Conservation (phyloP, 1,140 invertebrate species). For the Myzus persicae region DNA sequence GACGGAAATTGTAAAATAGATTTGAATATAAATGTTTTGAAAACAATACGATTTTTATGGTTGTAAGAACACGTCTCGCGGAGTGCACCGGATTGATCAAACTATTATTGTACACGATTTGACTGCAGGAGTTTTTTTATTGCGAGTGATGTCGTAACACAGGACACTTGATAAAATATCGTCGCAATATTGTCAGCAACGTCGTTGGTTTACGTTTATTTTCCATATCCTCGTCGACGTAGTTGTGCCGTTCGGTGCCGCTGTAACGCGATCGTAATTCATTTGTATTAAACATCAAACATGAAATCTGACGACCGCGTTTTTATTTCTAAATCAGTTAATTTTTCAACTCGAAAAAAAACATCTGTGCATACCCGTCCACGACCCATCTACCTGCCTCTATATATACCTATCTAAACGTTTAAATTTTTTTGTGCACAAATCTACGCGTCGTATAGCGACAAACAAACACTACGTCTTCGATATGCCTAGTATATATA, state of each 20-base stretch:
- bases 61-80: neutral
- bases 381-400: no score
- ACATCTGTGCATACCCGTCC: neutral
- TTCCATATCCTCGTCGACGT: neutral
- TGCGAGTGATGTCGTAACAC: neutral
- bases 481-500: no score
- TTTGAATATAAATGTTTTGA: conserved; percentile 8
- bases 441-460: neutral
- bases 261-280: neutral
- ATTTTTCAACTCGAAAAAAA: neutral
- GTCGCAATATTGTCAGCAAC: neutral
- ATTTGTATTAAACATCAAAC: neutral
- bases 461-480: neutral
- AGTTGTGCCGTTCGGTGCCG: neutral
- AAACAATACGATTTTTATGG: conserved; percentile 12
- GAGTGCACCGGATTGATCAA: neutral
- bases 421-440: neutral
- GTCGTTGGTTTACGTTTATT: neutral
- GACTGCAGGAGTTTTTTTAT: neutral
- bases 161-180: neutral
- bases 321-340: conserved; percentile 10
- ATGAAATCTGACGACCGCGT: neutral
- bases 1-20: neutral
- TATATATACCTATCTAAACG: neutral
- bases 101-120: conserved; percentile 2